A percentile compares a stretch with the other conserved stretches of the same genome.
phyloP scores from a whole-genome alignment of 2,113 vertebrate species.

The Psammodynastes pulverulentus region DNA sequence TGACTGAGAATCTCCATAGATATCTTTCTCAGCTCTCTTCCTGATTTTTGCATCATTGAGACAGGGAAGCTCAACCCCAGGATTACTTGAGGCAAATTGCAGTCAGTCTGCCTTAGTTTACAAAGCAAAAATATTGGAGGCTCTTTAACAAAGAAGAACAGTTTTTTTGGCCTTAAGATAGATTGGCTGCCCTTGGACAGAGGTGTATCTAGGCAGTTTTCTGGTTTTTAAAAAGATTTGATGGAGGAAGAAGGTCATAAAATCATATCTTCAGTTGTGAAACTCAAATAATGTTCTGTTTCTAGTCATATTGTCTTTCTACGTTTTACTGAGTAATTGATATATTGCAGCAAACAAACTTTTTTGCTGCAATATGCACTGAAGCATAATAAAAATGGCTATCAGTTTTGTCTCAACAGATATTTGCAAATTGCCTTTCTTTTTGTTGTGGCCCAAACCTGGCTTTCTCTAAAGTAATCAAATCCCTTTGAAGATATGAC shows the following conservation, averaged over 20 bases:
- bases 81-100: not conserved
- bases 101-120: not conserved
- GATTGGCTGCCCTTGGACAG: not conserved
- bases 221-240: not conserved
- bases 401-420: not conserved
- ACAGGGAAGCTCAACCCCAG: not conserved
- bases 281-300: not conserved
- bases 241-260: not conserved
- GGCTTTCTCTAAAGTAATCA: not conserved
- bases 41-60: not conserved
- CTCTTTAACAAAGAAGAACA: not conserved
- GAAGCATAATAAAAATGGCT: not conserved
- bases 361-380: too few species aligned
- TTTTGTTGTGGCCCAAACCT: not conserved
- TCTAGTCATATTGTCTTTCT: not conserved
- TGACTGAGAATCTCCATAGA: not conserved
- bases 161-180: not conserved
- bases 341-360: not conserved
- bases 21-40: not conserved
- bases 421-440: not conserved
- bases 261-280: not conserved
- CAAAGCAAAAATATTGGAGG: not conserved
- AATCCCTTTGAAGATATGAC: not conserved
- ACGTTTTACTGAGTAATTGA: not conserved
- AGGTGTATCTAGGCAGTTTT: not conserved